These are phyloP conservation scores for Eupithecia inturbata DNA, from an alignment of 2,888 invertebrate species.

Conservation along the genomic window DNA sequence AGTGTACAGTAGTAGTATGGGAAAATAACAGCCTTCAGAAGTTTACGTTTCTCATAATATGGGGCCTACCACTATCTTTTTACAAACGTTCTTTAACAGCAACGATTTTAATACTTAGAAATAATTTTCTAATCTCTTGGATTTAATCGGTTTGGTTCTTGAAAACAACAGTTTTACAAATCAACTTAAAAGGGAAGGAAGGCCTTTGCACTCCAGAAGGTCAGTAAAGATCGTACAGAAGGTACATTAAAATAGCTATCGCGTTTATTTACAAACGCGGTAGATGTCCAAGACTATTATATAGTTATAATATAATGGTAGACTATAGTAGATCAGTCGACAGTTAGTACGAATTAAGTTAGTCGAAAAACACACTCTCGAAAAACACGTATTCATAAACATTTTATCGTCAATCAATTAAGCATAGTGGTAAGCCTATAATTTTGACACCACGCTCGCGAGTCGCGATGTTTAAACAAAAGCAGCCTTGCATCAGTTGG, in stretches of 20 bases:
- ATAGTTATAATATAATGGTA: too few relatives aligned
- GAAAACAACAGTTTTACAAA: not conserved
- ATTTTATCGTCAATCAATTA: not conserved
- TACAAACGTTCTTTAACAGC: not conserved
- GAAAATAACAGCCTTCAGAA: constrained; percentile 50
- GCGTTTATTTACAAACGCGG: too few relatives aligned
- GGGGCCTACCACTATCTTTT: constrained; percentile 21
- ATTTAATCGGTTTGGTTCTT: not conserved
- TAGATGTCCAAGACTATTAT: too few relatives aligned
- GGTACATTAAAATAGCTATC: too few relatives aligned
- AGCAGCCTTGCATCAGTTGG: constrained; percentile 66
- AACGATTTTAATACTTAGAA: not conserved
- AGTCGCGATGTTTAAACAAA: constrained; percentile 55
- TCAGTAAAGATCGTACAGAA: not conserved
- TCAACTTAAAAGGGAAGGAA: not conserved
- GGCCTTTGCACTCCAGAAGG: not conserved
- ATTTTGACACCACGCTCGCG: constrained; percentile 55
- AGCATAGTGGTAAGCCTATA: constrained; percentile 24
- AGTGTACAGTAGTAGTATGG: constrained; percentile 38
- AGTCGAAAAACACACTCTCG: too few relatives aligned
- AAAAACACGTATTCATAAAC: not conserved
- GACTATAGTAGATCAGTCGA: too few relatives aligned
- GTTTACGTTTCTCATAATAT: constrained; percentile 61
- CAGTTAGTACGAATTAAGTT: not conserved
- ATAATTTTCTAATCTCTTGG: not conserved